Evolutionary conservation across 2,888 invertebrate genomes (phyloP).

Genomic region (Timema cristinae): DNA sequence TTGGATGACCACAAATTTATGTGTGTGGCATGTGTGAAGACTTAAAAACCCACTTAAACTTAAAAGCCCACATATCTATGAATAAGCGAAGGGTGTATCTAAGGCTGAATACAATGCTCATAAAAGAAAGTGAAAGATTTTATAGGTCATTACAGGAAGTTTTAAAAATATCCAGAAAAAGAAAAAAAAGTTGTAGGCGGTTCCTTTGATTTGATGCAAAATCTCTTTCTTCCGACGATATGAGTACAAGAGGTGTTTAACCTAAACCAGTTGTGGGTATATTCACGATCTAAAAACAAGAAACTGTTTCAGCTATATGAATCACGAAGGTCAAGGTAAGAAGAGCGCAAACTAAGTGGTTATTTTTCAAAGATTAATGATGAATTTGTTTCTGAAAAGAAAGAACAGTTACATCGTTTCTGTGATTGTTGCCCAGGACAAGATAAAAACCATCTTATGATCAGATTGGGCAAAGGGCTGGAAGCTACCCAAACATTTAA

Average conservation of each 20-base stretch:
- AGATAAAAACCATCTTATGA: too few relatives aligned
- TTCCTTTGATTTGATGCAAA: constrained; percentile 7
- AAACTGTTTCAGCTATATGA: too few relatives aligned
- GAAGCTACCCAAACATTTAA: too few relatives aligned
- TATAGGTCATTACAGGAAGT: neutral
- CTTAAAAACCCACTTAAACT: neutral
- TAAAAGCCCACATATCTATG: neutral
- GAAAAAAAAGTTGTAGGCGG: neutral
- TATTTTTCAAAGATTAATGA: too few relatives aligned
- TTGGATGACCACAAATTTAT: neutral
- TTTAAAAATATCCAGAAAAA: neutral
- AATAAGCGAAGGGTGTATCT: neutral
- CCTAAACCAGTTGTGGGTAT: neutral
- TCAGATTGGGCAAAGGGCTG: too few relatives aligned
- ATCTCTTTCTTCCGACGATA: neutral
- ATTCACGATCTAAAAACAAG: neutral
- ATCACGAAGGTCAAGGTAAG: too few relatives aligned
- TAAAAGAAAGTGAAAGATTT: constrained; percentile 2
- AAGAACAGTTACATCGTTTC: too few relatives aligned
- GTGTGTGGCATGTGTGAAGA: too few relatives aligned
- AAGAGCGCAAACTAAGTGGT: too few relatives aligned
- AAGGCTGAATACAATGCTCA: neutral
- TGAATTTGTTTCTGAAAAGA: too few relatives aligned
- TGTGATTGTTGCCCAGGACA: too few relatives aligned
- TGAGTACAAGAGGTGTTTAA: neutral